Evolutionary conservation across 2,888 invertebrate genomes (phyloP).

Genomic region (Xylophagus ater): DNA sequence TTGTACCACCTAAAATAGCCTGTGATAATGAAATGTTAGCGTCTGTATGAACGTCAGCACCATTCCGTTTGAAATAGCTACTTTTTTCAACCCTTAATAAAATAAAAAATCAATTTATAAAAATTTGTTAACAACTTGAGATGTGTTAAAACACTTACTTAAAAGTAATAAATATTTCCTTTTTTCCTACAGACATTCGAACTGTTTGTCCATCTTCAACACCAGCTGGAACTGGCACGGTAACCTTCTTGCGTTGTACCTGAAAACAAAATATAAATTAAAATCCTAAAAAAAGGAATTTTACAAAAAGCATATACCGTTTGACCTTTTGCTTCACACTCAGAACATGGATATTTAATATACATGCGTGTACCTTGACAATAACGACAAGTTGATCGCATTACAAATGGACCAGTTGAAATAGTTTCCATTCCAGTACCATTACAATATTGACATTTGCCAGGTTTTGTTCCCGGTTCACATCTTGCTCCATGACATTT

Average conservation of each 20-base stretch:
- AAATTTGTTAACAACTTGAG: neutral
- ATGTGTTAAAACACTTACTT: slow-evolving; percentile 17
- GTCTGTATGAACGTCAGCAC: slow-evolving; percentile 93
- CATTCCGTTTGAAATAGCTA: slow-evolving; percentile 81
- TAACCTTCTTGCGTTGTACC: slow-evolving; percentile 78
- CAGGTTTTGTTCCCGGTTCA: slow-evolving; percentile 85
- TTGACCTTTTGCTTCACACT: slow-evolving; percentile 89
- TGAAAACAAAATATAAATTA: slow-evolving; percentile 21
- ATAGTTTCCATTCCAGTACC: slow-evolving; percentile 94
- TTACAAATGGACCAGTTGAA: slow-evolving; percentile 86
- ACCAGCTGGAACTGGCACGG: slow-evolving; percentile 89
- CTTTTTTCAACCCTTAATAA: slow-evolving; percentile 66
- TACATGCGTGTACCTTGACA: slow-evolving; percentile 78
- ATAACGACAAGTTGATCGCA: slow-evolving; percentile 89
- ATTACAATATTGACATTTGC: slow-evolving; percentile 84
- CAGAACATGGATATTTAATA: slow-evolving; percentile 81
- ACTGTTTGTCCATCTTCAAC: slow-evolving; percentile 97
- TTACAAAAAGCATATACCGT: slow-evolving; percentile 44
- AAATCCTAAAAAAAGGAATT: too few relatives aligned
- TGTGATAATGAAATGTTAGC: slow-evolving; percentile 81
- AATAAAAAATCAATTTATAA: neutral
- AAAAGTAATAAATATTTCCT: slow-evolving; percentile 90
- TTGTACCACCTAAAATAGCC: slow-evolving; percentile 85
- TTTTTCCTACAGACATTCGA: slow-evolving; percentile 80
- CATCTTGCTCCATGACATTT: slow-evolving; percentile 78